A percentile compares a stretch with the other conserved stretches of the same genome.
Evolutionary conservation across 1,140 invertebrate species (phyloP).

Genomic region (Aphelenchoides fujianensis): DNA sequence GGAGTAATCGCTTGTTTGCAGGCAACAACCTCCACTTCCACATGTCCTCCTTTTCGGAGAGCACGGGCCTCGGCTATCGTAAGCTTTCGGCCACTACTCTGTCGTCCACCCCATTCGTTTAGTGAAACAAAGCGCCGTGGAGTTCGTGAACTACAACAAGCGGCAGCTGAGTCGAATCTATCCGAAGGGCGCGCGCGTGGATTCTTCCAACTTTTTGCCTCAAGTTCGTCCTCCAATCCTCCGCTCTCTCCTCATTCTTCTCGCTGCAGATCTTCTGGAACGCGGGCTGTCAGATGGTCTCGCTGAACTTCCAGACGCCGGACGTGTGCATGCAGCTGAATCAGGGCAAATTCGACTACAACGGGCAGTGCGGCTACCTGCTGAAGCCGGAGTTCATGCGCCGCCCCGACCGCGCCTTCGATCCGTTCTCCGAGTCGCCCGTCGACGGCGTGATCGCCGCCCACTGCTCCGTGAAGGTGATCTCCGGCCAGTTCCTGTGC

Average conservation of each 20-base stretch:
- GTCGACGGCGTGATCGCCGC: conserved; percentile 99
- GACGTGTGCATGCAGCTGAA: conserved; percentile 99
- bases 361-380: conserved; percentile 77
- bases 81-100: too few relatives aligned
- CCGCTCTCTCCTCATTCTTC: not conserved
- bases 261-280: conserved; percentile 91
- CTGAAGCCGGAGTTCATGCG: conserved; percentile 99
- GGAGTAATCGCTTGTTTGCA: conserved; percentile 63
- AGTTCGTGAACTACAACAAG: conserved; percentile 99
- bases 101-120: too few relatives aligned
- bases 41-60: conserved; percentile 98
- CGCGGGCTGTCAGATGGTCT: conserved; percentile 99
- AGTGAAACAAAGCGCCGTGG: conserved; percentile 91
- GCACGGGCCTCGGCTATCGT: conserved; percentile 84
- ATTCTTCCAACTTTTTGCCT: conserved; percentile 99
- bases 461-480: conserved; percentile 93
- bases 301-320: conserved; percentile 98
- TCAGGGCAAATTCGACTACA: conserved; percentile 98
- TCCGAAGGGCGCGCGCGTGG: conserved; percentile 93
- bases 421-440: conserved; percentile 97
- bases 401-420: conserved; percentile 87
- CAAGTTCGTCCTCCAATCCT: conserved; percentile 60
- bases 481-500: conserved; percentile 97
- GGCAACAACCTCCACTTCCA: conserved; percentile 91
- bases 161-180: conserved; percentile 97